These are phyloP conservation scores for Clinocottus analis DNA, from an alignment of 2,113 vertebrate species.

Conservation along the genomic window DNA sequence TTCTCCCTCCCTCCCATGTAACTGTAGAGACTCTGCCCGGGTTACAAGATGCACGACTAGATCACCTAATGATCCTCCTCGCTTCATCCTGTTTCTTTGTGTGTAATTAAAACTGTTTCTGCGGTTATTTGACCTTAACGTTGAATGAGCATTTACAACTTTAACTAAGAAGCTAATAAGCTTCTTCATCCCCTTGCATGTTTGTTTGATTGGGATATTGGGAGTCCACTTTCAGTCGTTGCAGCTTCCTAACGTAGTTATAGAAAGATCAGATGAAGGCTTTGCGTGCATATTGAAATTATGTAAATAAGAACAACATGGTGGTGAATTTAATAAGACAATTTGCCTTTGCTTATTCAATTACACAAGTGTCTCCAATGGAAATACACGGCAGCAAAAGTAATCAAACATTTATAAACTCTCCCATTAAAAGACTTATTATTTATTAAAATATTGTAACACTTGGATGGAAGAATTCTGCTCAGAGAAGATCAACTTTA, in stretches of 20 bases:
- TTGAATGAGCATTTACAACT: conserved; percentile 13
- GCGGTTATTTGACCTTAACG: conserved; percentile 38
- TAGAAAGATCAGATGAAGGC: conserved; percentile 52
- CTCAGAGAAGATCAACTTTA: not conserved
- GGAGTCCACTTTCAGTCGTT: conserved; percentile 25
- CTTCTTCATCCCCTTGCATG: conserved; percentile 6
- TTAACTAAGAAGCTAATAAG: conserved; percentile 5
- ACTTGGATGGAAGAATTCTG: not conserved
- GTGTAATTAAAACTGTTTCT: conserved; percentile 1
- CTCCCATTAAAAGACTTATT: not conserved
- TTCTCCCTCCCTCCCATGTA: not conserved
- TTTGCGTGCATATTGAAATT: conserved; percentile 60
- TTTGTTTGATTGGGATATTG: conserved; percentile 8
- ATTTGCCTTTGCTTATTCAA: conserved; percentile 48
- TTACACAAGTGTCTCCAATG: conserved; percentile 13
- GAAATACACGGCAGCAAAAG: not conserved
- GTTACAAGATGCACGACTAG: not conserved
- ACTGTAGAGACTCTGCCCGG: not conserved
- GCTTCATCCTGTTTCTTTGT: not conserved
- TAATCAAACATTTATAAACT: conserved; percentile 18
- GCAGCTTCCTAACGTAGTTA: conserved; percentile 36
- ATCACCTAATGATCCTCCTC: not conserved
- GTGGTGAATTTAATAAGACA: conserved; percentile 52
- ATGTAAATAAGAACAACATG: conserved; percentile 51
- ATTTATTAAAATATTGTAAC: not conserved